Base-by-base conservation (phyloP, 2,888 invertebrate genomes). In the Aspidiotus rigidus region DNA sequence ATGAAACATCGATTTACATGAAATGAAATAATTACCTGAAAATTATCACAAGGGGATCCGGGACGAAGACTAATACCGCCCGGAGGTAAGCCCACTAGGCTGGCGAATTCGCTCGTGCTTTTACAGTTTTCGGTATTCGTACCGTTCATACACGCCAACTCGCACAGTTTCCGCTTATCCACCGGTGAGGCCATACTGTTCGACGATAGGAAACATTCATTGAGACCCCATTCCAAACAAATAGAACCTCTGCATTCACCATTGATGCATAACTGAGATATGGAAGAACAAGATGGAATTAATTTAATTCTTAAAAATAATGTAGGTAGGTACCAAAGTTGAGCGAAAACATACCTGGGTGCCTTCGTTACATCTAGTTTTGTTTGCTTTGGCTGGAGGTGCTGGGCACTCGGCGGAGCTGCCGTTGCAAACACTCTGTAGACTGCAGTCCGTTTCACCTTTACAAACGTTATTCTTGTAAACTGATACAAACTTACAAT, bases 11-110 rank as follows among this genome's bases (percentile, higher is more conserved):
- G 3, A 53, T 13, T 53, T 59, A 42, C n/a, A 10, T 5, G 28
- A 28, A 28, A 28, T 28, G 28, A 28, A 28, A 28, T 28, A 16
- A n/a, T 49, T 79, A 88, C 89, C 84, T 93, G 92, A 82, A 95
- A 99, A 80, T 99, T 96, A 80, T 99, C 96, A 79, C 99, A 99
- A 0, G 99, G 98, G 62, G 97, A 94, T 28, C 99, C 97, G 7
- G 96, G 96, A 64, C 94, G 82, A 72, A 97, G 80, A 74, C 89
- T 91, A 73, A 93, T 92, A 15, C 92, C 93, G 13, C 89, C 90
- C 1, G 80, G 79, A 0, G 90, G 90, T 74, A 93, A 78, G 40
- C 87, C 87, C 39, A 88, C 87, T 39, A 82, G 77, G 10, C 82
- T 79, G 0, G 90, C 88, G 79, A 93, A 91, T 78, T 93, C 92